phyloP scores from a whole-genome alignment of 2,113 vertebrate genomes.

The Aegithalos caudatus region DNA sequence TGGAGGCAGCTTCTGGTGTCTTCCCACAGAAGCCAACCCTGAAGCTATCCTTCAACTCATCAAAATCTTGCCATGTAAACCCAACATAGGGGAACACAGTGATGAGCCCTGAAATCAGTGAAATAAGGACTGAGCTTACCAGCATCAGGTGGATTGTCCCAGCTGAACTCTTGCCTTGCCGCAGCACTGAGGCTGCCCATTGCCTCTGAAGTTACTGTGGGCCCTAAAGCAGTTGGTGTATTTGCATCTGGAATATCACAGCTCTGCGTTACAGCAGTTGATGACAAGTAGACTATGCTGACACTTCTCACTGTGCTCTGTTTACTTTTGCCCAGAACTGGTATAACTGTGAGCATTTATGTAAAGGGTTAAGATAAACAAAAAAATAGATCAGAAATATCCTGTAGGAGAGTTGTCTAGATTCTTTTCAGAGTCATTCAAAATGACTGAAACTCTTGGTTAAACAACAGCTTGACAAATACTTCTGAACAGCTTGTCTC shows the following conservation, averaged over 20 bases:
- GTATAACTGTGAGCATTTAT: not conserved
- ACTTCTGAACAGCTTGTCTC: not conserved
- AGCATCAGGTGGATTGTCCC: not conserved
- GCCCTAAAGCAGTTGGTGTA: not conserved
- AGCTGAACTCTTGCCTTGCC: not conserved
- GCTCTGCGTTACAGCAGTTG: not conserved
- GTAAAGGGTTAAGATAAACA: not conserved
- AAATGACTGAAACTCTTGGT: not conserved
- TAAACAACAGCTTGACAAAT: slow-evolving; percentile 29
- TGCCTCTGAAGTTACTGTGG: not conserved
- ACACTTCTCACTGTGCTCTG: not conserved
- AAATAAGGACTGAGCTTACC: not conserved
- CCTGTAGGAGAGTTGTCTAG: not conserved
- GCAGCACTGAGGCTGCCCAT: not conserved
- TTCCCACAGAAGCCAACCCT: not conserved
- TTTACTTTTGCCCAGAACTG: not conserved
- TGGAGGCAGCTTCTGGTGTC: not conserved
- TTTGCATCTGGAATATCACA: not conserved
- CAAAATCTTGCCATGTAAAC: not conserved
- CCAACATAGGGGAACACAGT: not conserved
- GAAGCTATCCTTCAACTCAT: not conserved
- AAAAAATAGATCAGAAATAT: not conserved
- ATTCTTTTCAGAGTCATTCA: not conserved
- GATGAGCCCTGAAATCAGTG: not conserved
- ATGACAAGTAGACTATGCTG: not conserved